Conservation (phyloP, 2,888 invertebrate species). For the Acleris emargana region DNA sequence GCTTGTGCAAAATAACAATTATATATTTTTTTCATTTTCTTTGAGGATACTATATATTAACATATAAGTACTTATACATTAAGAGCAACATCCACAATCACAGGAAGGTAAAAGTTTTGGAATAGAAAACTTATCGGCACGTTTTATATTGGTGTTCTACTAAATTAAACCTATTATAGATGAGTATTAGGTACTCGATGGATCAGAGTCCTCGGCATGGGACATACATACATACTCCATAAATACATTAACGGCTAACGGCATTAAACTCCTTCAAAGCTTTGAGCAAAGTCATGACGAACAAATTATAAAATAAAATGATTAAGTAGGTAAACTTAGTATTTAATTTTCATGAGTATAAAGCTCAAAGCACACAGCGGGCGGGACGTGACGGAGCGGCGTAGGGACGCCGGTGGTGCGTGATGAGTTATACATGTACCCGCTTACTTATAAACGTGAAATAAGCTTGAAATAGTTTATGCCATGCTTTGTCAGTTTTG, state of each 20-base stretch:
- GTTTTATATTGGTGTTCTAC: slow-evolving; percentile 68
- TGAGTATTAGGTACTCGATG: slow-evolving; percentile 60
- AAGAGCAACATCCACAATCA: slow-evolving; percentile 78
- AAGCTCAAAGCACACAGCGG: too few relatives aligned
- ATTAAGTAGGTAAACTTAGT: slow-evolving; percentile 47
- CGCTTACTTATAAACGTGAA: too few relatives aligned
- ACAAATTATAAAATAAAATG: slow-evolving; percentile 48
- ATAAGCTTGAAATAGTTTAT: too few relatives aligned
- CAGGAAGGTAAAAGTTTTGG: slow-evolving; percentile 80
- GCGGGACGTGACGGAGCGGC: too few relatives aligned
- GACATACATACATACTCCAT: slow-evolving; percentile 1
- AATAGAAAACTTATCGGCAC: slow-evolving; percentile 78
- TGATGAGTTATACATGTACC: too few relatives aligned
- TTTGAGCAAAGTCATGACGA: slow-evolving; percentile 67
- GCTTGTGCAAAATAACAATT: slow-evolving; percentile 80
- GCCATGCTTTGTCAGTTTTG: too few relatives aligned
- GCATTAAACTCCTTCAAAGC: slow-evolving; percentile 54
- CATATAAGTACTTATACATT: slow-evolving; percentile 50
- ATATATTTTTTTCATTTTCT: slow-evolving; percentile 66
- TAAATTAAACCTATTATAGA: slow-evolving; percentile 65
- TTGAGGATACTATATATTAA: slow-evolving; percentile 74
- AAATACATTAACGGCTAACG: slow-evolving; percentile 41
- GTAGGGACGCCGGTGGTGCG: too few relatives aligned
- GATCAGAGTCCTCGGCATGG: slow-evolving; percentile 9
- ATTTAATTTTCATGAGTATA: slow-evolving; percentile 65